These are phyloP conservation scores for Ranitomeya variabilis DNA, from an alignment of 2,113 vertebrate genomes.

Conservation along the genomic window DNA sequence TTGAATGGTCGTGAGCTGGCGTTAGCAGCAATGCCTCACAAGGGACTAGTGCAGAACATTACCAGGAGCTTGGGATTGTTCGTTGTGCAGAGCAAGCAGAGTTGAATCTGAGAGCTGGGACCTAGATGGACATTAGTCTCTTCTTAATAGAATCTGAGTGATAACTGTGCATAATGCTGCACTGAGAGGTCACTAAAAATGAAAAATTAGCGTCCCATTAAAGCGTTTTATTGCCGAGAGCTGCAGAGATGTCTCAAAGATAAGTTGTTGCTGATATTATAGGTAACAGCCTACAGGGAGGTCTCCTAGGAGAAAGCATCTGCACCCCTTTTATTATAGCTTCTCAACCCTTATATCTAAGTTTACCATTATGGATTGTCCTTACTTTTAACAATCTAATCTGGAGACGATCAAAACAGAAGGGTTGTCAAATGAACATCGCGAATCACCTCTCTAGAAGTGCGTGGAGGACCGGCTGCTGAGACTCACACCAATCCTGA, in stretches of 20 bases:
- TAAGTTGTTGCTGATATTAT: slow-evolving; percentile 51
- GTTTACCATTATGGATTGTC: not conserved
- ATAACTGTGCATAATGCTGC: slow-evolving; percentile 77
- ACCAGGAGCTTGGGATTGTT: slow-evolving; percentile 73
- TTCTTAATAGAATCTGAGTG: slow-evolving; percentile 78
- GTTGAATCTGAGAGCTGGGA: slow-evolving; percentile 79
- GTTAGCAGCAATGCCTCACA: slow-evolving; percentile 75
- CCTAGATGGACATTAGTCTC: slow-evolving; percentile 78
- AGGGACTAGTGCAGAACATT: slow-evolving; percentile 75
- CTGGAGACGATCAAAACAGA: not conserved
- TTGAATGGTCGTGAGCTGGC: slow-evolving; percentile 75
- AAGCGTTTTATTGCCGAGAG: slow-evolving; percentile 76
- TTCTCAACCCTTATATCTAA: not conserved
- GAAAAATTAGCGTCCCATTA: slow-evolving; percentile 72
- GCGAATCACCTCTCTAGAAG: too few relatives aligned
- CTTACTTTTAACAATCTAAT: not conserved
- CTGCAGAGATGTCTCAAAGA: slow-evolving; percentile 69
- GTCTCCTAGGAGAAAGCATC: not conserved
- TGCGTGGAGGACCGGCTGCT: too few relatives aligned
- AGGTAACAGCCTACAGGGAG: slow-evolving; percentile 11
- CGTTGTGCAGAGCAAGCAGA: slow-evolving; percentile 70
- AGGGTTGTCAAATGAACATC: too few relatives aligned
- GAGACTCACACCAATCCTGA: too few relatives aligned
- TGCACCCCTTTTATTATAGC: slow-evolving; percentile 11
- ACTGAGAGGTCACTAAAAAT: slow-evolving; percentile 79